Base-by-base conservation (phyloP, 2,888 invertebrate species). In the Zelleria hepariella region DNA sequence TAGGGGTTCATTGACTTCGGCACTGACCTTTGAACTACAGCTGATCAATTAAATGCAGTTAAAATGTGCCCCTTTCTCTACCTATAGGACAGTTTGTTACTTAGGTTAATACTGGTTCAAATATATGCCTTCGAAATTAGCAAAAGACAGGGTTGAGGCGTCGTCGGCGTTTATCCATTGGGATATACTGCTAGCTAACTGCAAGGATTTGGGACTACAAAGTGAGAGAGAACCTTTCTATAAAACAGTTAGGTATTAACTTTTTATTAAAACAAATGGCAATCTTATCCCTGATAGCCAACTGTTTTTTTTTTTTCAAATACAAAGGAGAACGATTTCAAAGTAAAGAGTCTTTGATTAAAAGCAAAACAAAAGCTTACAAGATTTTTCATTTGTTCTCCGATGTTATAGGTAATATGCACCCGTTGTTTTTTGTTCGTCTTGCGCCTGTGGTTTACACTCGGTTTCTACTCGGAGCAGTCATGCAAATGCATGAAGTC, bases 21-120 rank as follows among this genome's bases (percentile, higher is more conserved):
- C 83, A 83, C 81, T 86, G 84, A 88, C 86, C 87, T 86, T 86
- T 86, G 80, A 76, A 77, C 78, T 74, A 75, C 83, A 86, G 86
- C 86, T 86, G 86, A 86, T 88, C 85, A 58, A 51, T 58, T 23
- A 23, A 48, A 27, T 55, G 32, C 55, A 55, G 18, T 10, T 20
- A 49, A 49, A 49, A 59, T 20, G n/a, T n/a, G n/a, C n/a, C n/a
- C n/a, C n/a, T 1, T 42, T 7, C 15, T 42, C 15, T 42, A 42
- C 32, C 32, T 42, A 42, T n/a, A n/a, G n/a, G n/a, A n/a, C n/a
- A n/a, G n/a, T n/a, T n/a, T n/a, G n/a, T n/a, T n/a, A n/a, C n/a
- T n/a, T n/a, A n/a, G n/a, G n/a, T n/a, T n/a, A n/a, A n/a, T n/a
- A n/a, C n/a, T n/a, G n/a, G n/a, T n/a, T n/a, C n/a, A n/a, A n/a